Conservation (phyloP, 2,888 invertebrate species). For the Trichopoda pennipes region DNA sequence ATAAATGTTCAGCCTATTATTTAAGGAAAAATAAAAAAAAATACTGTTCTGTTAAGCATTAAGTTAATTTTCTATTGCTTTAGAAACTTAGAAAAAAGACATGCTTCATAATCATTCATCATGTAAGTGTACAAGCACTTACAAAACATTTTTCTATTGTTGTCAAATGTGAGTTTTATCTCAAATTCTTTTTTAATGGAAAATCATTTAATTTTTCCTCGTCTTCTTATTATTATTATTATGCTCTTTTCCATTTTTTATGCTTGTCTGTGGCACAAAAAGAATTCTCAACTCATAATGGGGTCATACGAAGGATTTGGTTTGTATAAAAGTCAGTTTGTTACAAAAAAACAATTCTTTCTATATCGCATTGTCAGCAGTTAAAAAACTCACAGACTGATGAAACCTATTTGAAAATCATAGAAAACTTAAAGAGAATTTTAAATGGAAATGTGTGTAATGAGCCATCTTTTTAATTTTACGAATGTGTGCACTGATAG, state of each 20-base stretch:
- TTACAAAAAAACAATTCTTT: background rate
- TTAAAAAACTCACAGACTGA: background rate
- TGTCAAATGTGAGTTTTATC: conserved; percentile 65
- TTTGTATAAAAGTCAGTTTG: conserved; percentile 2
- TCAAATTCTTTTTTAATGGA: conserved; percentile 46
- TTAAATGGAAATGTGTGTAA: conserved; percentile 37
- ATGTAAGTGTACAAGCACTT: conserved; percentile 6
- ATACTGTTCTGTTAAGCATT: conserved; percentile 18
- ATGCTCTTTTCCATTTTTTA: conserved; percentile 34
- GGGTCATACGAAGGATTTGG: background rate
- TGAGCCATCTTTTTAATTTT: conserved; percentile 37
- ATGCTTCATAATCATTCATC: background rate
- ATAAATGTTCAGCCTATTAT: conserved; percentile 32
- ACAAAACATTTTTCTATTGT: conserved; percentile 60
- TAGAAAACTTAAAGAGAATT: conserved; percentile 25
- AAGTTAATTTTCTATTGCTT: conserved; percentile 29
- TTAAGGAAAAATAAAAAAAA: background rate
- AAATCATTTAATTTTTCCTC: conserved; percentile 32
- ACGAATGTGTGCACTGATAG: background rate
- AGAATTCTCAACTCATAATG: conserved; percentile 18
- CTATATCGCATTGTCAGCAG: conserved; percentile 17
- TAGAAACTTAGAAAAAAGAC: conserved; percentile 2
- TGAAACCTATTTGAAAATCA: background rate
- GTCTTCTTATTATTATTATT: conserved; percentile 35
- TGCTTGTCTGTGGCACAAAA: conserved; percentile 18